These are phyloP conservation scores for Pharmacophagus antenor DNA, from an alignment of 2,888 invertebrate genomes.

Conservation along the genomic window DNA sequence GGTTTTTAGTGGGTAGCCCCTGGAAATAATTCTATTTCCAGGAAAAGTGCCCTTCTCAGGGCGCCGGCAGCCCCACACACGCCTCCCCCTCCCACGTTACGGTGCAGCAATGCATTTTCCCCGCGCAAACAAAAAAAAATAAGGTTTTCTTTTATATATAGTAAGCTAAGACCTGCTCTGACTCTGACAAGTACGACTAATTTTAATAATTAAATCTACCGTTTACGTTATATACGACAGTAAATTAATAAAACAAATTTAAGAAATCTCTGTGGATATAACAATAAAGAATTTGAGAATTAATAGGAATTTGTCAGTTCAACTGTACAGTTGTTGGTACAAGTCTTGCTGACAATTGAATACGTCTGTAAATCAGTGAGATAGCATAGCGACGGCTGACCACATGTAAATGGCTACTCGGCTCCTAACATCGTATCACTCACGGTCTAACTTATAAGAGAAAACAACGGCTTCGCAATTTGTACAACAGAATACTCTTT, in stretches of 20 bases:
- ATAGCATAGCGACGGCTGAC: slow-evolving; percentile 62
- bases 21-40: too few relatives aligned
- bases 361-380: slow-evolving; percentile 74
- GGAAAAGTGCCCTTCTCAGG: too few relatives aligned
- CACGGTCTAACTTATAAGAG: slow-evolving; percentile 48
- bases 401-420: slow-evolving; percentile 66
- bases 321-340: slow-evolving; percentile 71
- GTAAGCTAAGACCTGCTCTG: too few relatives aligned
- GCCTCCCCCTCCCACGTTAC: too few relatives aligned
- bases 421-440: slow-evolving; percentile 52
- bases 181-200: too few relatives aligned
- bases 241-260: background rate
- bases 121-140: too few relatives aligned
- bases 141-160: too few relatives aligned
- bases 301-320: slow-evolving; percentile 56
- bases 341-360: slow-evolving; percentile 74
- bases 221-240: background rate
- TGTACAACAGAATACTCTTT: background rate
- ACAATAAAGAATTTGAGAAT: slow-evolving; percentile 34
- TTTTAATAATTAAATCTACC: background rate
- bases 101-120: too few relatives aligned
- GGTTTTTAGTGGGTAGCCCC: too few relatives aligned
- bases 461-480: slow-evolving; percentile 33
- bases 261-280: slow-evolving; percentile 23
- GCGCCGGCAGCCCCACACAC: too few relatives aligned